phyloP scores from a whole-genome alignment of 1,140 invertebrate species.

The Magallana ariakensis region DNA sequence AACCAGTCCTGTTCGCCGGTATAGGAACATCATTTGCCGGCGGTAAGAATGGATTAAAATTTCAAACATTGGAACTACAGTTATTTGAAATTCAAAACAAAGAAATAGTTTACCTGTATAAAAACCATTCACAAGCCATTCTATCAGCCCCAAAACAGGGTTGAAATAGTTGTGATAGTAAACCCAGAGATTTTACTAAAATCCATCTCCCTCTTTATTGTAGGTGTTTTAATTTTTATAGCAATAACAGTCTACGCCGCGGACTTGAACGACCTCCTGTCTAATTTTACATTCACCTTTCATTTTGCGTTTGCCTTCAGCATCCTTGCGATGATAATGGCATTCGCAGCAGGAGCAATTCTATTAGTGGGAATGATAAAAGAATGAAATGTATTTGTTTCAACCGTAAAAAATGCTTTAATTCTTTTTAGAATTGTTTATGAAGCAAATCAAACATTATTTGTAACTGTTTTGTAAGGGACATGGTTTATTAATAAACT shows the following conservation, averaged over 20 bases:
- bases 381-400: neutral
- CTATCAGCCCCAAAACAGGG: too few species aligned
- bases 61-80: too few species aligned
- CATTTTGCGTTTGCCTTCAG: conserved; percentile 11
- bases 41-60: neutral
- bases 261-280: neutral
- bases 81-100: too few species aligned
- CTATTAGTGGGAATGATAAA: neutral
- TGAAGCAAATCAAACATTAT: too few species aligned
- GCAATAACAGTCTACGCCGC: neutral
- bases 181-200: neutral
- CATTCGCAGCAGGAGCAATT: neutral
- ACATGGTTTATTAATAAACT: too few species aligned
- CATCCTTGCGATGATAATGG: neutral
- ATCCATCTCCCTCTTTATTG: neutral
- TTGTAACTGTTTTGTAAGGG: too few species aligned
- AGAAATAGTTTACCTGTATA: too few species aligned
- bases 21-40: conserved; percentile 14
- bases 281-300: neutral
- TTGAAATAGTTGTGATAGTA: neutral
- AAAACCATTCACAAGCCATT: too few species aligned
- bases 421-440: too few species aligned
- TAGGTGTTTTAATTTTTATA: neutral
- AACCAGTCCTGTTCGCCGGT: neutral
- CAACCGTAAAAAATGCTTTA: too few species aligned